Evolutionary conservation across 1,140 invertebrate species (phyloP).

Genomic region (Chymomyza costata): DNA sequence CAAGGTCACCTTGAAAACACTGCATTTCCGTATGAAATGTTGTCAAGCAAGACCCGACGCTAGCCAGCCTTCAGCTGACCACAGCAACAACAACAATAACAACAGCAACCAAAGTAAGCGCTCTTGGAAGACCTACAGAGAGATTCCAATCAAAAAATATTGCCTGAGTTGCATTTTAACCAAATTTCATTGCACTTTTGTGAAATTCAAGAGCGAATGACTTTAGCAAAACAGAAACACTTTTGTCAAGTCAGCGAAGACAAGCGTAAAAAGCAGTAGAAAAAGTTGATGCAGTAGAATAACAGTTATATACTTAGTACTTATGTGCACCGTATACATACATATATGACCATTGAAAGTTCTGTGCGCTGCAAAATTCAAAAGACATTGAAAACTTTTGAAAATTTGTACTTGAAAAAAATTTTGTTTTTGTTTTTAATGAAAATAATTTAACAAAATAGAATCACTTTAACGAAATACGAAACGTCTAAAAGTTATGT

Average conservation of each 20-base stretch:
- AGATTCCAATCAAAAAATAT: conserved; percentile 6
- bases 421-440: too few species aligned
- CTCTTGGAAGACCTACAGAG: too few species aligned
- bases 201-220: conserved; percentile 52
- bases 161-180: conserved; percentile 34
- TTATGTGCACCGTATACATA: too few species aligned
- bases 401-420: conserved; percentile 57
- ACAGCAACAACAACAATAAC: conserved; percentile 2
- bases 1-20: conserved; percentile 44
- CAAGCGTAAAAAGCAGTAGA: too few species aligned
- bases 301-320: too few species aligned
- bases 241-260: too few species aligned
- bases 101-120: conserved; percentile 11
- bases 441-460: too few species aligned
- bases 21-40: conserved; percentile 66
- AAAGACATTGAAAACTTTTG: conserved; percentile 55
- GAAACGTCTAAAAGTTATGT: too few species aligned
- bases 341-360: conserved; percentile 41
- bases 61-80: conserved; percentile 43
- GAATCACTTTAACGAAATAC: too few species aligned
- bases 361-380: conserved; percentile 47
- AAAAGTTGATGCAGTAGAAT: too few species aligned
- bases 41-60: conserved; percentile 33
- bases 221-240: conserved; percentile 58
- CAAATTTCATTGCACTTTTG: conserved; percentile 21